Evolutionary conservation across 2,888 invertebrate species (phyloP), one percentile per base, ranked within the genome.

Genomic region (Melanargia galathea): DNA sequence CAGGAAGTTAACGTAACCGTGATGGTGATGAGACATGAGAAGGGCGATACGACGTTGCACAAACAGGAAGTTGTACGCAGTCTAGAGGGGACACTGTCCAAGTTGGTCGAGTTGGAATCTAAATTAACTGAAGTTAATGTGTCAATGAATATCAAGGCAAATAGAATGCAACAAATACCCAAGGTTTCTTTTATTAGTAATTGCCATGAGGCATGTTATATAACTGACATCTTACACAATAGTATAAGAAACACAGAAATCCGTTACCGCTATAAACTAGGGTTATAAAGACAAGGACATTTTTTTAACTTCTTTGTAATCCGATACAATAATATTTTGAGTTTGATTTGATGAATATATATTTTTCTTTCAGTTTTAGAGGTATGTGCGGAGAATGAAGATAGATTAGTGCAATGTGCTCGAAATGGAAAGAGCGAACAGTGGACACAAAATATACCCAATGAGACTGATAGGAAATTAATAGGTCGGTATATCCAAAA

Each of bases 311-410:
- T n/a, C n/a, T n/a, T n/a, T n/a, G n/a, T n/a, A n/a, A n/a, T n/a
- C n/a, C n/a, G n/a, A n/a, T n/a, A 26, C 6, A 26, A 30, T 30
- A 6, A 40, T 16, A 8, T 45, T 45, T 20, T 20, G 43, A 43
- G 7, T 6, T 11, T 18, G 18, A 45, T 20, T 20, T 45, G 20
- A 6, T 20, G 3, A 20, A 20, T 45, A 10, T 18, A 38, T n/a
- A 58, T 67, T 64, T 72, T 66, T 30, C 40, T 86, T 85, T 67
- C 84, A 91, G 90, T 90, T 74, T 87, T 91, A 68, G 90, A 91
- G 81, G 83, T 82, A 79, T 84, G 84, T 67, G 74, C 68, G 55
- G 84, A 85, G 24, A 79, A 84, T 60, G 79, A 82, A 48, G 73
- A 79, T 48, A 69, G 75, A 49, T 72, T 90, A 69, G 85, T 87